These are phyloP conservation scores for Onychostoma macrolepis DNA, from an alignment of 2,113 vertebrate genomes.

Conservation along the genomic window DNA sequence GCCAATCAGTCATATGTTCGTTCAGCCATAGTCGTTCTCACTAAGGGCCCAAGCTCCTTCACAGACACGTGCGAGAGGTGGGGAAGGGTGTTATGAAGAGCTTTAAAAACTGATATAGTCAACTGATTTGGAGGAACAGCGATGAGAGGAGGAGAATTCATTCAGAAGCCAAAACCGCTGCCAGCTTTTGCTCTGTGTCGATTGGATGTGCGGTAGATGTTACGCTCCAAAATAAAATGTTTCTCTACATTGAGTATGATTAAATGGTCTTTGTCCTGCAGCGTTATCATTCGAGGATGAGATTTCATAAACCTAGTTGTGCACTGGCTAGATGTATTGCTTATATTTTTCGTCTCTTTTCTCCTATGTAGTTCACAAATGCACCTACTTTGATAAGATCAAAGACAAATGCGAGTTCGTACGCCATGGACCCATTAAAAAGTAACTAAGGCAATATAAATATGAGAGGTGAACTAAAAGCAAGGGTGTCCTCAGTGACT, in stretches of 20 bases:
- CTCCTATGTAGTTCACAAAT: neutral
- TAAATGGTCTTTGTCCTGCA: slow-evolving; percentile 1
- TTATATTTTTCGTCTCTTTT: neutral
- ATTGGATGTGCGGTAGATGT: neutral
- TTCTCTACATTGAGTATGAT: slow-evolving; percentile 14
- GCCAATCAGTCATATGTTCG: slow-evolving; percentile 59
- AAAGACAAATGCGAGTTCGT: neutral
- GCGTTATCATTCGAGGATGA: neutral
- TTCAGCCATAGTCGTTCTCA: slow-evolving; percentile 50
- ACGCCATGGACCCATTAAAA: neutral
- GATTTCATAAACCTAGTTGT: neutral
- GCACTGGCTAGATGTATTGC: neutral
- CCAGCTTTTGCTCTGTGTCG: slow-evolving; percentile 18
- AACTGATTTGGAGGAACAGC: slow-evolving; percentile 40
- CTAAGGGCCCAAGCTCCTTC: slow-evolving; percentile 18
- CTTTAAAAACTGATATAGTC: slow-evolving; percentile 39
- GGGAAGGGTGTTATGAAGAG: neutral
- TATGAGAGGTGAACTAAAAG: slow-evolving; percentile 18
- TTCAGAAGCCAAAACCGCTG: neutral
- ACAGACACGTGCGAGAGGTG: neutral
- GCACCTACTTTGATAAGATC: slow-evolving; percentile 16
- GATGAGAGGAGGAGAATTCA: slow-evolving; percentile 22
- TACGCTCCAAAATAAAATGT: neutral
- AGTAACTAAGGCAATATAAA: slow-evolving; percentile 18
- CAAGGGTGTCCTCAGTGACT: slow-evolving; percentile 19